phyloP scores from a whole-genome alignment of 2,888 invertebrate species.

The Pyrrhia umbra region DNA sequence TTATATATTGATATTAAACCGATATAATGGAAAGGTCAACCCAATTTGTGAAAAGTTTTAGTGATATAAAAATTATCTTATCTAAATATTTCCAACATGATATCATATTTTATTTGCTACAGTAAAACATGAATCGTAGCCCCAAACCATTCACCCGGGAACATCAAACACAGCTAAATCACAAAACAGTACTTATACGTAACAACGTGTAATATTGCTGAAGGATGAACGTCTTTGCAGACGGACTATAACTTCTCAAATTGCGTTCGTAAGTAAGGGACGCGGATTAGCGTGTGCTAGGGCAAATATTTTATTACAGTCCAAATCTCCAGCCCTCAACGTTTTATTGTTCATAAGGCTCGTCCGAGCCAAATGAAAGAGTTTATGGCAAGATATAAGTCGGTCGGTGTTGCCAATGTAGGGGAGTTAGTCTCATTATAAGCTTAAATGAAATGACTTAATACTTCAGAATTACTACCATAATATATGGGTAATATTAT shows the following conservation, averaged over 20 bases:
- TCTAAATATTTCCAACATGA: not conserved
- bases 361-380: slow-evolving; percentile 90
- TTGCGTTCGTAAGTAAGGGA: slow-evolving; percentile 89
- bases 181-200: slow-evolving; percentile 46
- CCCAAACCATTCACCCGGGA: slow-evolving; percentile 10
- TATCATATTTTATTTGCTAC: not conserved
- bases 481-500: slow-evolving; percentile 11
- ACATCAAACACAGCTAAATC: slow-evolving; percentile 38
- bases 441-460: slow-evolving; percentile 49
- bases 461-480: slow-evolving; percentile 17
- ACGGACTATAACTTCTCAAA: slow-evolving; percentile 87
- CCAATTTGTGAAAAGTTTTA: not conserved
- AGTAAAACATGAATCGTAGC: not conserved
- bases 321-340: slow-evolving; percentile 90
- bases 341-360: slow-evolving; percentile 91
- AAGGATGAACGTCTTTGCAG: slow-evolving; percentile 69
- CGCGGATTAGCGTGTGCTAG: slow-evolving; percentile 89
- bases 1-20: not conserved
- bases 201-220: slow-evolving; percentile 65
- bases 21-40: slow-evolving; percentile 1
- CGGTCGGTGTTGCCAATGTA: slow-evolving; percentile 83
- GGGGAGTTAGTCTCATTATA: slow-evolving; percentile 70
- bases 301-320: slow-evolving; percentile 91
- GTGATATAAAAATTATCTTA: not conserved
- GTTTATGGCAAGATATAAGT: slow-evolving; percentile 89